Base-by-base conservation (phyloP, 2,797 vertebrate genomes). In the Anisognathus igniventris region DNA sequence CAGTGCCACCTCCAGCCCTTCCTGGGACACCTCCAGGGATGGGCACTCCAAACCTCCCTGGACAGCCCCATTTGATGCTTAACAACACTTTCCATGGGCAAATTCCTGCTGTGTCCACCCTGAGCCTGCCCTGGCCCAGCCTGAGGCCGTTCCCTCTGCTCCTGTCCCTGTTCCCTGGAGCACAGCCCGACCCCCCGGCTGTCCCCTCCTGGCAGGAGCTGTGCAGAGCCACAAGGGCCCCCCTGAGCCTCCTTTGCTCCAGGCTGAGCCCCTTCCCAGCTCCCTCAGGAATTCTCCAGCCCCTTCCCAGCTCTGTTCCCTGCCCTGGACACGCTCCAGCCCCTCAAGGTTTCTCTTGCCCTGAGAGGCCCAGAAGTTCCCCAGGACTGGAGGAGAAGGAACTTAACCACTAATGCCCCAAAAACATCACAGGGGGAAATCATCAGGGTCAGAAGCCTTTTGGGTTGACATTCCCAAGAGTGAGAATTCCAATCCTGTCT, bases 251-350 rank as follows among this genome's bases (percentile, higher is more conserved):
- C 40, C 40, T 40, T 40, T 40, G 40, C 40, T 40, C 40, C 40
- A 16, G 40, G 40, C 40, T 40, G 40, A 68, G 54, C 72, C 45
- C 76, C 33, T 57, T 45, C 10, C 74, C 76, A 67, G 62, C 51
- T 66, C 76, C 76, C 62, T 56, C 75, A 78, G 75, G 42, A 9
- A 44, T 44, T 44, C 42, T 44, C 5, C 12, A 47, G 22, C 45
- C 44, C 21, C 21, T 22, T 14, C 45, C 23, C 45, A 47, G 45
- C 23, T 47, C 45, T 0, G 0, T 28, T 70, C 24, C 40, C 37
- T 45, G 3, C 53, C 35, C 22, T 47, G 76, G 22, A 40, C 20
- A 28, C 0, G 0, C 47, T 45, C 10, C 37, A 62, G 54, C 37
- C 7, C 25, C n/a, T 72, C 58, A 0, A 1, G 6, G 14, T 23